Evolutionary conservation across 2,113 vertebrate genomes (phyloP).

Genomic region (Isurus oxyrinchus): DNA sequence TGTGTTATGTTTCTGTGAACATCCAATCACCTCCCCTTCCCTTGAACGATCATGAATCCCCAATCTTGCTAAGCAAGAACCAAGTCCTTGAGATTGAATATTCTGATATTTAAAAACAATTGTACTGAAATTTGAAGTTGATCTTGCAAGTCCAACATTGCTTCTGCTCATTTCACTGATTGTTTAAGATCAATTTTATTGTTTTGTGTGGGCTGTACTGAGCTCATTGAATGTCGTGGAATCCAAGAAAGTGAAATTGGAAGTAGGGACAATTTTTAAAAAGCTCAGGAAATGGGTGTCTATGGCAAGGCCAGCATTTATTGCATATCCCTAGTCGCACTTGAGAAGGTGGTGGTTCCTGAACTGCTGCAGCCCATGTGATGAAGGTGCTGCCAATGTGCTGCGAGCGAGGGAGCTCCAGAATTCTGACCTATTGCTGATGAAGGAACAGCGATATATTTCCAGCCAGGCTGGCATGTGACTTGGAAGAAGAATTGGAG

Average conservation of each 20-base stretch:
- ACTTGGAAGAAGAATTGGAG: background rate
- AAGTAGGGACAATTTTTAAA: background rate
- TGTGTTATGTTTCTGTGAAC: conserved; percentile 1
- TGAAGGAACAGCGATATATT: background rate
- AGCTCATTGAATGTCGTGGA: background rate
- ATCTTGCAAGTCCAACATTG: background rate
- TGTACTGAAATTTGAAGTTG: background rate
- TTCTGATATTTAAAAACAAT: background rate
- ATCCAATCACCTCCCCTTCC: background rate
- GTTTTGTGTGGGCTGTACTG: background rate
- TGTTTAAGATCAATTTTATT: background rate
- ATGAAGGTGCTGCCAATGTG: background rate
- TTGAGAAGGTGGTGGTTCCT: background rate
- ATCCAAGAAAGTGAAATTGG: background rate
- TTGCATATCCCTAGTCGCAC: background rate
- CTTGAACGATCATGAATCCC: background rate
- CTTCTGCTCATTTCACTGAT: background rate
- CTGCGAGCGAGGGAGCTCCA: background rate
- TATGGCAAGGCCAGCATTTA: background rate
- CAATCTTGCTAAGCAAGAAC: background rate
- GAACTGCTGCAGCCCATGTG: background rate
- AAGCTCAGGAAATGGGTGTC: background rate
- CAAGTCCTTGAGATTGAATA: background rate
- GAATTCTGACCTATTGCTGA: background rate
- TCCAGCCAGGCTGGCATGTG: background rate